Evolutionary conservation across 1,140 invertebrate genomes (phyloP).

Genomic region (Chironomus tepperi): DNA sequence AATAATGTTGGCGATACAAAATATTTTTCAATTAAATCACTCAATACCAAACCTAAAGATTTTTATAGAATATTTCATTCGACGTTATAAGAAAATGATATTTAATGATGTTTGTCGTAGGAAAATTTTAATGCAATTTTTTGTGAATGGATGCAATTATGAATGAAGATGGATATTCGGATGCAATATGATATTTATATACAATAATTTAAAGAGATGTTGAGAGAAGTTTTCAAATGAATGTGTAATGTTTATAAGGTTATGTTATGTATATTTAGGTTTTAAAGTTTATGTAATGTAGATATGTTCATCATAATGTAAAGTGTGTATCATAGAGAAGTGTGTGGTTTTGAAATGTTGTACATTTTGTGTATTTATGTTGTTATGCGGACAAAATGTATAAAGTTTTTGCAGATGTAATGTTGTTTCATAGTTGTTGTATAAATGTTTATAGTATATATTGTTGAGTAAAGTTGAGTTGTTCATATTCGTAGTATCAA

Average conservation of each 20-base stretch:
- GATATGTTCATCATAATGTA: too few species aligned
- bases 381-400: neutral
- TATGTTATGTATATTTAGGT: too few species aligned
- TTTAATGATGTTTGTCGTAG: too few species aligned
- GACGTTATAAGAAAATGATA: slow-evolving; percentile 20
- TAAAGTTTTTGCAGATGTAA: neutral
- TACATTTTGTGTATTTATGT: neutral
- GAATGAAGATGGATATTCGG: neutral
- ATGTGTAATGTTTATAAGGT: too few species aligned
- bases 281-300: too few species aligned
- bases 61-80: slow-evolving; percentile 27
- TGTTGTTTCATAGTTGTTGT: neutral
- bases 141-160: neutral
- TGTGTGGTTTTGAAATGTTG: neutral
- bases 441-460: neutral
- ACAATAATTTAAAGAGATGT: neutral
- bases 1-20: slow-evolving; percentile 95
- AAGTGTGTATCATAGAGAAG: neutral
- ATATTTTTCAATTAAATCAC: slow-evolving; percentile 94
- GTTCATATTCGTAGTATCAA: neutral
- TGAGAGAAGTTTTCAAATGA: too few species aligned
- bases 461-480: neutral
- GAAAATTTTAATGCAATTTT: too few species aligned
- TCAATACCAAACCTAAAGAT: slow-evolving; percentile 79
- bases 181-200: neutral